Base-by-base conservation (phyloP, 2,797 vertebrate species). In the Bovichtus variegatus region DNA sequence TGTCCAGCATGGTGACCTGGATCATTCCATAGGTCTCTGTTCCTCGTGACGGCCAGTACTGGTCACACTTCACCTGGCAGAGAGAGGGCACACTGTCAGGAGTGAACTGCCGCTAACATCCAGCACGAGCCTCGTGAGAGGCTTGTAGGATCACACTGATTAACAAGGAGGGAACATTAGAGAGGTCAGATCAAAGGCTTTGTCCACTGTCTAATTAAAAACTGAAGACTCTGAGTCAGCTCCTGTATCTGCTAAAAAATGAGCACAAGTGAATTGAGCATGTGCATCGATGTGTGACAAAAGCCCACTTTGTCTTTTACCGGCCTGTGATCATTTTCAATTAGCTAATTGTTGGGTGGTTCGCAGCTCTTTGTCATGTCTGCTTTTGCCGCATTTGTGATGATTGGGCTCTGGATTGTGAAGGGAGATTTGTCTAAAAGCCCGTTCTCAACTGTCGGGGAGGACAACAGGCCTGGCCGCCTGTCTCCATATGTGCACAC, bases 1-100 rank as follows among this genome's bases (percentile, higher is more conserved):
- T 98, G 91, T 99, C 97, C 92, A 98, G 83, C 91, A 98, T 94
- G 18, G 96, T 97, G 91, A 98, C 97, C 89, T 98, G 97, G 91
- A 99, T 97, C 96, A 98, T 97, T 80, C 97, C 97, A 12, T 95
- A 95, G 79, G 94, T 95, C 90, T 95, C 94, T 9, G 94, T 94
- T 85, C 29, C 81, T 76, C 97, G 94, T 29, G 91, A 87, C 0
- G 97, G 97, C 97, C 97, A 99, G 85, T 99, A 99, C 92, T 98
- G 97, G 91, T 99, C 97, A 89, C 97, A 98, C 89, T 99, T 99
- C 54, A 99, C 97, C 97, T 99, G 82, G 81, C 78, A 78, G 81
- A 83, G 54, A 86, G 67, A 76, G 85, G 81, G 78, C 62, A 72
- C 64, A 25, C 59, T 58, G 86, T 93, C 76, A 91, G 80, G 77